Conservation (phyloP, 2,888 invertebrate species). For the Erebia aethiops region DNA sequence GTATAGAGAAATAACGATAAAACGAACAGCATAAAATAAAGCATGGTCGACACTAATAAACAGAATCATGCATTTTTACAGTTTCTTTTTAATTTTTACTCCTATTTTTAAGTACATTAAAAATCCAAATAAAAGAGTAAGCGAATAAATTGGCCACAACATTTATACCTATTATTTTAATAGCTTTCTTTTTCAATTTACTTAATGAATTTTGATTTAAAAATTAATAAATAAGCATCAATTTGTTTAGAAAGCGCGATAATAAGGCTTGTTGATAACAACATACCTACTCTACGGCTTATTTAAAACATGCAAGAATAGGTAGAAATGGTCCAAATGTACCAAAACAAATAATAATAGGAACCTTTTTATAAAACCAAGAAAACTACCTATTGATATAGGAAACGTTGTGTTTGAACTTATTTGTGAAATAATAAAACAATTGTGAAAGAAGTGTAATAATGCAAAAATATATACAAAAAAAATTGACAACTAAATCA, state of each 20-base stretch:
- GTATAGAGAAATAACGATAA: conserved; percentile 50
- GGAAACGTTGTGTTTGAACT: background rate
- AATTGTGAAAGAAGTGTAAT: background rate
- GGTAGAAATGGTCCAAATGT: background rate
- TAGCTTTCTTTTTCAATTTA: background rate
- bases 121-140: background rate
- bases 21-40: background rate
- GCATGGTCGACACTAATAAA: background rate
- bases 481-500: conserved; percentile 12
- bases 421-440: background rate
- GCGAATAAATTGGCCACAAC: background rate
- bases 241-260: background rate
- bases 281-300: background rate
- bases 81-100: background rate
- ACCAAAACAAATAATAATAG: background rate
- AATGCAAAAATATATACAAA: conserved; percentile 11
- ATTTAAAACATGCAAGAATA: background rate
- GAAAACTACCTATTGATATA: background rate
- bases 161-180: background rate
- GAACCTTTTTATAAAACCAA: background rate
- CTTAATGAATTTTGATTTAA: background rate
- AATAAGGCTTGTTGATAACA: background rate
- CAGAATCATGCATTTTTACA: conserved; percentile 2
- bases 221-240: background rate
- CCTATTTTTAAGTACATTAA: background rate